Base-by-base conservation (phyloP, 2,113 vertebrate genomes). In the Dasyornis broadbenti region DNA sequence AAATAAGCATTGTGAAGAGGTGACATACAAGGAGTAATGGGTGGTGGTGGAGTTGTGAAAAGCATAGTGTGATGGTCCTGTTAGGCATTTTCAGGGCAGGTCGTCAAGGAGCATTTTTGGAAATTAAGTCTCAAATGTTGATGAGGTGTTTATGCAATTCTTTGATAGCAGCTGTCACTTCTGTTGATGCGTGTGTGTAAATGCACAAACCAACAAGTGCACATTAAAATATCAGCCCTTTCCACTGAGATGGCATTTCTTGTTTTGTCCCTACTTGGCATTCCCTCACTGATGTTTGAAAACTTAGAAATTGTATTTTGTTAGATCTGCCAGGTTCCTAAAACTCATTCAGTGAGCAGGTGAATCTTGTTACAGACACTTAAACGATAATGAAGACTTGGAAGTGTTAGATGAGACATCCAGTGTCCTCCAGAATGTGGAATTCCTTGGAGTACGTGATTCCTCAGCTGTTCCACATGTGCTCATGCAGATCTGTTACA, bases 201-300 rank as follows among this genome's bases (percentile, higher is more conserved):
- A 50, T 35, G n/a, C 3, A 44, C 20, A 53, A 70, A 39, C 11
- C 6, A 11, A 31, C 7, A 11, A 0, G 0, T 20, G 13, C 27
- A 66, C 6, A 6, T 7, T 17, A 50, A 37, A 14, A 39, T 18
- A 3, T 15, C 7, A 7, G 33, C 56, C 15, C 12, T 63, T 70
- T 15, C 17, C 17, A 28, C 7, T 37, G 17, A 75, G 15, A 37
- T 3, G 54, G 3, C 3, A 33, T 44, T 79, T 68, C 15, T 60
- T 70, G 4, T 8, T 71, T 39, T 60, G 8, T 9, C 8, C 4
- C 9, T 47, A 6, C 14, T 26, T 63, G 20, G 3, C 16, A 18
- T 4, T 64, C 22, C 9, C 6, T 15, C 11, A 6, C 2, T 14
- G 18, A 26, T 42, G 1, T 53, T 79, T 59, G 42, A 57, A 80